Evolutionary conservation across 2,888 invertebrate species (phyloP).

Genomic region (Temnothorax unifasciatus): DNA sequence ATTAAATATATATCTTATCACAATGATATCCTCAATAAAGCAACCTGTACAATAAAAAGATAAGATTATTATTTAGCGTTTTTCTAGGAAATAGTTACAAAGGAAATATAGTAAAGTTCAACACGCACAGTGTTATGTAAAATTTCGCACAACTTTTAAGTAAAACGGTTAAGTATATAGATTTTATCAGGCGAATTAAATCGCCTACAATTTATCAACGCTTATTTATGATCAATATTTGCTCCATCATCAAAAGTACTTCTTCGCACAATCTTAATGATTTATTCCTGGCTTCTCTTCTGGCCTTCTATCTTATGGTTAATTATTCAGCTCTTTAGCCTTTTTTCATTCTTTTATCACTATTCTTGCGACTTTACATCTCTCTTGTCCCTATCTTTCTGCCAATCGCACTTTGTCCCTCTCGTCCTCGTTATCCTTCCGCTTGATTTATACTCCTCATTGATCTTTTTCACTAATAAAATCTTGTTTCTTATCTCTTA

Average conservation of each 20-base stretch:
- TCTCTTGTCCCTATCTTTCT: constrained; percentile 17
- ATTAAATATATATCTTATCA: too few relatives aligned
- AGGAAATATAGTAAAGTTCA: too few relatives aligned
- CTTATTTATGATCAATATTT: constrained; percentile 9
- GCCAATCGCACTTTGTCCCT: constrained; percentile 32
- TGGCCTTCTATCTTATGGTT: not conserved
- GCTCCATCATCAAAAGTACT: not conserved
- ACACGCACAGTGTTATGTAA: too few relatives aligned
- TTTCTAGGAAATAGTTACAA: too few relatives aligned
- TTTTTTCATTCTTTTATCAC: constrained; percentile 43
- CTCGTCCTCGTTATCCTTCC: not conserved
- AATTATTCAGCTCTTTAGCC: constrained; percentile 34
- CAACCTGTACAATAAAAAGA: too few relatives aligned
- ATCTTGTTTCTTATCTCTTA: constrained; percentile 21
- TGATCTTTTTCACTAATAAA: constrained; percentile 34
- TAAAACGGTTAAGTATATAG: too few relatives aligned
- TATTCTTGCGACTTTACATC: constrained; percentile 24
- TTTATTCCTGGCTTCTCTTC: constrained; percentile 1
- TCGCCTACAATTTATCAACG: not conserved
- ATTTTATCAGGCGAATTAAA: not conserved
- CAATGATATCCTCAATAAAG: too few relatives aligned
- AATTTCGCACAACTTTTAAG: too few relatives aligned
- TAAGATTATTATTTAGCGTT: too few relatives aligned
- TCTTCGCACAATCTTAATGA: constrained; percentile 8
- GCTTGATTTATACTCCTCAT: constrained; percentile 34